Evolutionary conservation across 2,113 vertebrate genomes (phyloP).

Genomic region (Balaenoptera acutorostrata): DNA sequence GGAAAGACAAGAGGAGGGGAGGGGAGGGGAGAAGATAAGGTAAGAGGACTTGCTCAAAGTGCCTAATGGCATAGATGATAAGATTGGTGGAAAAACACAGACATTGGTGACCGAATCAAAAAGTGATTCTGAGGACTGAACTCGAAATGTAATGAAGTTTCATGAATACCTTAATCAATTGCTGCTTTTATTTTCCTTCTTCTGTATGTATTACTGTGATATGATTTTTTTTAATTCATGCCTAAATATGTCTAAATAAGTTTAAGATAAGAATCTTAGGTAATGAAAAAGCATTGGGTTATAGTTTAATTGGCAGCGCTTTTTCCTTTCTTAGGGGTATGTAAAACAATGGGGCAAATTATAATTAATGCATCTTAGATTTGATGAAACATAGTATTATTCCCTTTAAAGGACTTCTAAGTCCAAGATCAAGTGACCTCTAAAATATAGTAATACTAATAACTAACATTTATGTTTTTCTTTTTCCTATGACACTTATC

Average conservation of each 20-base stretch:
- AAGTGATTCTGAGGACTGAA: neutral
- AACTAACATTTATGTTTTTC: neutral
- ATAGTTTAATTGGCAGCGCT: neutral
- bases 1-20: neutral
- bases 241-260: neutral
- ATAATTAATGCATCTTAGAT: neutral
- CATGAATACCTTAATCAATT: neutral
- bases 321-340: neutral
- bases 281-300: neutral
- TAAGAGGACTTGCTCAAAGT: neutral
- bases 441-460: neutral
- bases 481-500: neutral
- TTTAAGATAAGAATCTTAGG: neutral
- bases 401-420: neutral
- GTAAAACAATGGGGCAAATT: neutral
- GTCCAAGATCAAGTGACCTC: neutral
- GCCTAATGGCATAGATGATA: neutral
- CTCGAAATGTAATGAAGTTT: neutral
- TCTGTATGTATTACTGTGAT: neutral
- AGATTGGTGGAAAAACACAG: neutral
- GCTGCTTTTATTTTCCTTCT: neutral
- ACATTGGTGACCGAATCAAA: neutral
- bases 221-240: neutral
- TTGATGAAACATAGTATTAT: neutral
- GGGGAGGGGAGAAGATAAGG: too few relatives aligned